Evolutionary conservation across 92 coral and sea anemone species (phyloP), one percentile per base, ranked within the genome.

Genomic region (Paramuricea clavata): DNA sequence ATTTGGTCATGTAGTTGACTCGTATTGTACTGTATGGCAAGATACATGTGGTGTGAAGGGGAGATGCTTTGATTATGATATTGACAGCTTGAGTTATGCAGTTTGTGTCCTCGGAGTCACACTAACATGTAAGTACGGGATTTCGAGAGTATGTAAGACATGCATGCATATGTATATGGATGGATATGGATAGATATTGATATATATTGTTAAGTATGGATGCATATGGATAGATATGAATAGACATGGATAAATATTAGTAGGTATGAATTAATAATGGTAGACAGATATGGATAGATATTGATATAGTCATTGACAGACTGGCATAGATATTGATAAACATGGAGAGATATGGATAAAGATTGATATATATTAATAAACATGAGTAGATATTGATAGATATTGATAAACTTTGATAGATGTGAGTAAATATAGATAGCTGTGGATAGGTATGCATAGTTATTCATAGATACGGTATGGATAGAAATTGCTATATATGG

Each of bases 11-110:
- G 75, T 95, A 3, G 94, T 95, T 35, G 98, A 95, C 68, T 76
- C 82, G 12, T 74, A 87, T 13, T 95, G 98, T 73, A 74, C 91
- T 43, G 82, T 92, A 68, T 95, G 98, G 98, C 98, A 95, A 70
- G 91, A 92, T 90, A 94, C 94, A 83, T 95, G 98, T 52, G 98
- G 94, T 31, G 82, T 85, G 22, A 85, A 86, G 54, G 98, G 98
- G 25, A 92, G 92, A 83, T 94, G 98, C 49, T 91, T 92, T 49
- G 86, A 90, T 42, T 92, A 92, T 74, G 91, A 95, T 33, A 70
- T 95, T 76, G 44, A 86, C 6, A 76, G 8, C 6, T 74, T 95
- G 32, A 72, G 72, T 31, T 11, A 30, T 31, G 72, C 72, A 4
- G 16, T 65, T 65, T 65, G 72, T 65, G 72, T 65, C 41, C 22